Evolutionary conservation across 23 tunicate genomes (phyloP).

Genomic region (Phallusia fumigata): DNA sequence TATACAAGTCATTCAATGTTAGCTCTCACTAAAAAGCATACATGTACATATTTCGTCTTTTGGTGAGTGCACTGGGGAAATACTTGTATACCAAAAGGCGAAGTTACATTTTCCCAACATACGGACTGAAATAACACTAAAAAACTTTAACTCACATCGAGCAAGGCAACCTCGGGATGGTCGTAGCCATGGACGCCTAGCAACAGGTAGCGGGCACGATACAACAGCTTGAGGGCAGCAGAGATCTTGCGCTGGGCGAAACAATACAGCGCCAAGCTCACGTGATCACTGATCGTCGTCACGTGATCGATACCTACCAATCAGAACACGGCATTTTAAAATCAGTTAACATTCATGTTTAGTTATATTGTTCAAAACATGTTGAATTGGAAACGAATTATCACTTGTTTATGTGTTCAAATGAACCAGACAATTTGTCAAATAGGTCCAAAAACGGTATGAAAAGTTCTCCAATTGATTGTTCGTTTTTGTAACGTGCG

Average conservation of each 20-base stretch:
- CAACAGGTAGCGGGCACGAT: constrained; percentile 82
- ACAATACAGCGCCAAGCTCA: constrained; percentile 87
- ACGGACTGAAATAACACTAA: too few relatives aligned
- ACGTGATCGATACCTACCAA: constrained; percentile 79
- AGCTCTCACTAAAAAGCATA: too few relatives aligned
- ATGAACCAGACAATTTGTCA: too few relatives aligned
- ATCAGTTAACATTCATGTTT: neutral
- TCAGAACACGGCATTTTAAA: neutral
- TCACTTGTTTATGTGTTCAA: too few relatives aligned
- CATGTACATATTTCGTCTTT: too few relatives aligned
- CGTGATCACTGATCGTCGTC: constrained; percentile 70
- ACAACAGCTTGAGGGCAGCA: constrained; percentile 76
- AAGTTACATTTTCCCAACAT: too few relatives aligned
- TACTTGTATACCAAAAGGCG: too few relatives aligned
- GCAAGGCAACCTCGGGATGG: constrained; percentile 88
- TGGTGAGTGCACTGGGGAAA: too few relatives aligned
- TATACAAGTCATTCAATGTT: too few relatives aligned
- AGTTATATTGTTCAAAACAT: neutral
- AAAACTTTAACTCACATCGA: constrained; percentile 56
- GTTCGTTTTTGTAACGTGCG: too few relatives aligned
- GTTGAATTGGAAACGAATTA: neutral
- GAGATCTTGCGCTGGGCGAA: constrained; percentile 82
- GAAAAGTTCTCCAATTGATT: too few relatives aligned
- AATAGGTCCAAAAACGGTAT: too few relatives aligned
- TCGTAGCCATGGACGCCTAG: constrained; percentile 73